Conservation (phyloP, 2,888 invertebrate species). For the Ophion obscuratus region DNA sequence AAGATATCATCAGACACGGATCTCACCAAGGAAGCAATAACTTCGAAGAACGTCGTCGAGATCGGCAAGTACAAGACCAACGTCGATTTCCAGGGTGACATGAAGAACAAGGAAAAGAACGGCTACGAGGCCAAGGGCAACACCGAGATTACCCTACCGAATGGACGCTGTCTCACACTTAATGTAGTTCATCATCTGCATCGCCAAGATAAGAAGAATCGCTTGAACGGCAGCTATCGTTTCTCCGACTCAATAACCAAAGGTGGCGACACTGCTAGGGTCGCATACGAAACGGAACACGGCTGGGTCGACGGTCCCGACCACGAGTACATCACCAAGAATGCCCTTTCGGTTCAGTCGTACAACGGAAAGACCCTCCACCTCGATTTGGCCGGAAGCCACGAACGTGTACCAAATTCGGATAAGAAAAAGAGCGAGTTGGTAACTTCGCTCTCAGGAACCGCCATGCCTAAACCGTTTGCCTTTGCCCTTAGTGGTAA, state of each 20-base stretch:
- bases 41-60: constrained; percentile 87
- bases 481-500: constrained; percentile 65
- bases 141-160: constrained; percentile 85
- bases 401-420: constrained; percentile 75
- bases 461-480: constrained; percentile 71
- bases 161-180: constrained; percentile 83
- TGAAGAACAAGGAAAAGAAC: constrained; percentile 82
- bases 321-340: constrained; percentile 81
- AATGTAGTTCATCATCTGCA: constrained; percentile 82
- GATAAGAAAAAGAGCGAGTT: constrained; percentile 72
- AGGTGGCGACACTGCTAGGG: constrained; percentile 83
- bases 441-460: constrained; percentile 71
- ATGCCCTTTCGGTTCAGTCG: constrained; percentile 83
- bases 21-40: constrained; percentile 85
- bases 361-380: constrained; percentile 85
- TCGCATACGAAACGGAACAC: constrained; percentile 80
- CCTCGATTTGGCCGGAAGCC: constrained; percentile 81
- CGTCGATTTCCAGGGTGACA: constrained; percentile 84
- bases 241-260: constrained; percentile 83
- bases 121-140: constrained; percentile 84
- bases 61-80: constrained; percentile 84
- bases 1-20: constrained; percentile 88
- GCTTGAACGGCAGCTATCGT: constrained; percentile 69
- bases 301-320: constrained; percentile 84
- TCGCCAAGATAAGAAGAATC: constrained; percentile 74